Evolutionary conservation across 2,113 vertebrate genomes (phyloP).

Genomic region (Pteropus alecto): DNA sequence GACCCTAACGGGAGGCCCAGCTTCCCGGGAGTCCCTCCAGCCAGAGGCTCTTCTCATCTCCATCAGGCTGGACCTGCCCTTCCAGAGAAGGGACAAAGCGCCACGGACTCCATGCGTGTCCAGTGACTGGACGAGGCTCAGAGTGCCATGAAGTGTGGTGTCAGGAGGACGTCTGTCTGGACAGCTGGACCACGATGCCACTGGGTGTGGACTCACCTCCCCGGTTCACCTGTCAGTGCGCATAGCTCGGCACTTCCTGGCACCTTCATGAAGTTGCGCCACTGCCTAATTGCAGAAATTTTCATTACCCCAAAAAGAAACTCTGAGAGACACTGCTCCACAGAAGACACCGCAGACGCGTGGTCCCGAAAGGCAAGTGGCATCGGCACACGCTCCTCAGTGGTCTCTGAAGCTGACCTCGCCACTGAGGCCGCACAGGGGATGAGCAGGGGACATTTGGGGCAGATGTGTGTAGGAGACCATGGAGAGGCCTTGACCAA

Average conservation of each 20-base stretch:
- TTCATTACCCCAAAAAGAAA: neutral
- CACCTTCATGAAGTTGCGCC: neutral
- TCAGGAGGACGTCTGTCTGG: neutral
- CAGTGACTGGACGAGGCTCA: neutral
- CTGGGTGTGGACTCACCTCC: rapidly evolving
- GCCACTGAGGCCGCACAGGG: neutral
- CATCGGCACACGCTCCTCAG: too few relatives aligned
- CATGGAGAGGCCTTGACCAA: neutral
- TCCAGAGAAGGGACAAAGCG: neutral
- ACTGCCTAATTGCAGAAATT: neutral
- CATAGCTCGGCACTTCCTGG: neutral
- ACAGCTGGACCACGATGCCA: neutral
- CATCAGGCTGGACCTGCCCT: neutral
- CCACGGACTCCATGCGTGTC: neutral
- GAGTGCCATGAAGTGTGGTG: too few relatives aligned
- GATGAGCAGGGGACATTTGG: neutral
- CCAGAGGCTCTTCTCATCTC: neutral
- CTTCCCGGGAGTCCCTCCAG: too few relatives aligned
- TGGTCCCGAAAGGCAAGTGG: neutral
- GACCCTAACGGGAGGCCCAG: too few relatives aligned
- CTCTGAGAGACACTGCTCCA: neutral
- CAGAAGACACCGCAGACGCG: neutral
- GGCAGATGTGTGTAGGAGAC: neutral
- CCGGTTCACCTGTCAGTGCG: rapidly evolving
- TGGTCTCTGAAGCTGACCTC: neutral